Conservation (phyloP, 2,797 vertebrate genomes). For the Silurus lanzhouensis region DNA sequence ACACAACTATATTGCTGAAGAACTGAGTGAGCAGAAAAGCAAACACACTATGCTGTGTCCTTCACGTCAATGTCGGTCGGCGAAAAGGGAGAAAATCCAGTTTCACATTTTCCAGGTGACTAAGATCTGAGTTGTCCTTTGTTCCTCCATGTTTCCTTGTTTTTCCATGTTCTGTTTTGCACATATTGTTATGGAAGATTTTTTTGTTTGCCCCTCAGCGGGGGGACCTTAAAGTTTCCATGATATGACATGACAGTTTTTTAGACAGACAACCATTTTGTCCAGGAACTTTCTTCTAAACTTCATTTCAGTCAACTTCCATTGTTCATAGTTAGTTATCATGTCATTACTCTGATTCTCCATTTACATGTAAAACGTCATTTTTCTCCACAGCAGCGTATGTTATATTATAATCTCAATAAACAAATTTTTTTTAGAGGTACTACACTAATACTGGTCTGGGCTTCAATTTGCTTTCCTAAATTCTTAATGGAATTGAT, state of each 20-base stretch:
- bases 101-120: not conserved
- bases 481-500: not conserved
- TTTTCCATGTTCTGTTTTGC: not conserved
- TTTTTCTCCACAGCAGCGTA: not conserved
- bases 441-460: not conserved
- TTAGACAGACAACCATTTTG: too few relatives aligned
- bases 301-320: not conserved
- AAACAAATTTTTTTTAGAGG: not conserved
- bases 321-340: not conserved
- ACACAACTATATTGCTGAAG: not conserved
- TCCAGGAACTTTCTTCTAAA: too few relatives aligned
- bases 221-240: not conserved
- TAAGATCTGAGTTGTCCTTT: not conserved
- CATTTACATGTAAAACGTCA: not conserved
- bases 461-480: not conserved
- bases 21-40: not conserved
- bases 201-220: too few relatives aligned
- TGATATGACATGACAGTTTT: not conserved
- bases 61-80: not conserved
- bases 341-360: not conserved
- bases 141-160: not conserved
- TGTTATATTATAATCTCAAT: not conserved
- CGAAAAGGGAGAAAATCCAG: constrained; percentile 4
- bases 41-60: not conserved
- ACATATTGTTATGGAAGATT: not conserved